These are phyloP conservation scores for Triplophysa dalaica DNA, from an alignment of 2,113 vertebrate species.

Conservation along the genomic window DNA sequence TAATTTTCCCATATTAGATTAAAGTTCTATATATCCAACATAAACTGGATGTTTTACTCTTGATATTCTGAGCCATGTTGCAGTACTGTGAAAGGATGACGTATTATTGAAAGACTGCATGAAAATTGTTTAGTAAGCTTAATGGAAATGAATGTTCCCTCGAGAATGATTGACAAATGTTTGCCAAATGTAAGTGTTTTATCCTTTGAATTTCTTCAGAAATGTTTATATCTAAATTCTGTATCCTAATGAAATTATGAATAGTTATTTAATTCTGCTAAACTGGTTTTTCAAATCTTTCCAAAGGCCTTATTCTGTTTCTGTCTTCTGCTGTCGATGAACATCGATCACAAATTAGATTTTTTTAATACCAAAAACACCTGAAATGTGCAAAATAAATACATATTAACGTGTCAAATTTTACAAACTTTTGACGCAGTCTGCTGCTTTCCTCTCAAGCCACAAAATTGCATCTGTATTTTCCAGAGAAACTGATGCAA, in stretches of 20 bases:
- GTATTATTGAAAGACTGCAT: constrained; percentile 11
- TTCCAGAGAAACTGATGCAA: neutral
- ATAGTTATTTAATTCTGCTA: neutral
- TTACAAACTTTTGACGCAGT: neutral
- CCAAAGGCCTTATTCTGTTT: neutral
- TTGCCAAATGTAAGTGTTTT: neutral
- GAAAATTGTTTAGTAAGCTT: constrained; percentile 3
- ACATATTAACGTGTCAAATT: neutral
- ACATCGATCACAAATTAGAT: neutral
- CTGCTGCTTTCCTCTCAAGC: constrained; percentile 6
- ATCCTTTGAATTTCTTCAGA: neutral
- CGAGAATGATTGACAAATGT: neutral
- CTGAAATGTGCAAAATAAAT: constrained; percentile 5
- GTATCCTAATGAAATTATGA: neutral
- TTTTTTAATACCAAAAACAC: constrained; percentile 6
- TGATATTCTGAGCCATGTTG: constrained; percentile 1
- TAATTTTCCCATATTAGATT: neutral
- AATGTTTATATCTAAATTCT: neutral
- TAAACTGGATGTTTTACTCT: constrained; percentile 1
- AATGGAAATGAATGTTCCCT: constrained; percentile 5
- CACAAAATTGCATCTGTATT: constrained; percentile 13
- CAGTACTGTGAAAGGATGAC: constrained; percentile 13
- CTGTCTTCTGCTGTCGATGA: neutral
- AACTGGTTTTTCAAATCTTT: neutral
- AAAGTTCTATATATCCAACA: neutral